Conservation (phyloP, 2,888 invertebrate species). For the Erebia epiphron region DNA sequence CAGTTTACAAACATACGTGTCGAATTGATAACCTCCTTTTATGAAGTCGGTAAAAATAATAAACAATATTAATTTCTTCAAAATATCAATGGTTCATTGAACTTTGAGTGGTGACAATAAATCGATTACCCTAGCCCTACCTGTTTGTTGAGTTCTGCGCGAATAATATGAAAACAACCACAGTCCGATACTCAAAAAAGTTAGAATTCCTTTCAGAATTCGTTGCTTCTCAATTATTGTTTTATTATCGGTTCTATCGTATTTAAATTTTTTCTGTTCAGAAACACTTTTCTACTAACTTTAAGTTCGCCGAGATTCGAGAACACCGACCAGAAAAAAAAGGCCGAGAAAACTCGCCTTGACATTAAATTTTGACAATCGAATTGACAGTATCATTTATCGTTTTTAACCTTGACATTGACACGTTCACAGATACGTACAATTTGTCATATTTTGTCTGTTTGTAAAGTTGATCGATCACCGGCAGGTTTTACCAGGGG, state of each 20-base stretch:
- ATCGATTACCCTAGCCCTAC: conserved; percentile 35
- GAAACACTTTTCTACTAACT: no score
- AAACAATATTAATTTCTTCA: no score
- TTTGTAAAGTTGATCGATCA: no score
- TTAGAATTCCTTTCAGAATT: not conserved
- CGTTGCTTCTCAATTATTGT: not conserved
- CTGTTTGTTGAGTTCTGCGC: conserved; percentile 25
- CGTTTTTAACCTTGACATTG: conserved; percentile 15
- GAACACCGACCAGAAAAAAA: no score
- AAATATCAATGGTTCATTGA: conserved; percentile 36
- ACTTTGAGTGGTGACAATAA: conserved; percentile 29
- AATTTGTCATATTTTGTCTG: no score
- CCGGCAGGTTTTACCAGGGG: no score
- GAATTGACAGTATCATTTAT: conserved; percentile 39
- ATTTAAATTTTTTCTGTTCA: no score
- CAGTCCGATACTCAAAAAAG: not conserved
- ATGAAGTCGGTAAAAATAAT: no score
- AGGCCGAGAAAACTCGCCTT: no score
- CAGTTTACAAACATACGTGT: no score
- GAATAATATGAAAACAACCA: conserved; percentile 25
- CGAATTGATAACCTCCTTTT: no score
- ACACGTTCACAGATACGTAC: not conserved
- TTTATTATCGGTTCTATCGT: not conserved
- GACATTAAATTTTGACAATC: conserved; percentile 9
- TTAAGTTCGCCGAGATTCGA: no score